Conservation (phyloP, 2,113 vertebrate genomes). For the Apodemus sylvaticus region DNA sequence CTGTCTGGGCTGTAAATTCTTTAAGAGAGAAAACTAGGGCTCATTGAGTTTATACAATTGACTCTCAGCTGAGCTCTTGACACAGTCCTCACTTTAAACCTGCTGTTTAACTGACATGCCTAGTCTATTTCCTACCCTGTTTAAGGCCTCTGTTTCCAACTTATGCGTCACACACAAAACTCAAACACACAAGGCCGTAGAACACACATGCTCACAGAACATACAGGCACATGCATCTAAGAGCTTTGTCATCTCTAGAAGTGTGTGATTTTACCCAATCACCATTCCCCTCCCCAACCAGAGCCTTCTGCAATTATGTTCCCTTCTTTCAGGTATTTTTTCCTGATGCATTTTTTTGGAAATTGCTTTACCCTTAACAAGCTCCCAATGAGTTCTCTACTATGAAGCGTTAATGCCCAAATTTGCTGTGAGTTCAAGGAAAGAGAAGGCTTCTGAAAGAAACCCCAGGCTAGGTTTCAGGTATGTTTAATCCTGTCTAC, state of each 20-base stretch:
- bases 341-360: not conserved
- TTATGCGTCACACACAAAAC: not conserved
- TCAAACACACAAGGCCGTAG: not conserved
- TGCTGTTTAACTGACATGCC: not conserved
- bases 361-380: conserved; percentile 61
- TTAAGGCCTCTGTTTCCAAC: not conserved
- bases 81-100: not conserved
- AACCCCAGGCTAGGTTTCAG: conserved; percentile 64
- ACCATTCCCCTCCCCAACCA: not conserved
- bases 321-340: not conserved
- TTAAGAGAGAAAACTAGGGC: not conserved
- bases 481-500: conserved; percentile 67
- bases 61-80: not conserved
- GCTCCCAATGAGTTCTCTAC: conserved; percentile 15
- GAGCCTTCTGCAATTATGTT: not conserved
- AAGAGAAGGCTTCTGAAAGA: conserved; percentile 36
- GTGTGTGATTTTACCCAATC: not conserved
- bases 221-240: not conserved
- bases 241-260: not conserved
- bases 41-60: not conserved
- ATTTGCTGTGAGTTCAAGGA: conserved; percentile 34
- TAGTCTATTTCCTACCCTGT: not conserved
- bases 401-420: not conserved
- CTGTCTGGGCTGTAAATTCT: not conserved
- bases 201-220: not conserved